Evolutionary conservation across 2,113 vertebrate genomes (phyloP).

Genomic region (Cepphus grylle): DNA sequence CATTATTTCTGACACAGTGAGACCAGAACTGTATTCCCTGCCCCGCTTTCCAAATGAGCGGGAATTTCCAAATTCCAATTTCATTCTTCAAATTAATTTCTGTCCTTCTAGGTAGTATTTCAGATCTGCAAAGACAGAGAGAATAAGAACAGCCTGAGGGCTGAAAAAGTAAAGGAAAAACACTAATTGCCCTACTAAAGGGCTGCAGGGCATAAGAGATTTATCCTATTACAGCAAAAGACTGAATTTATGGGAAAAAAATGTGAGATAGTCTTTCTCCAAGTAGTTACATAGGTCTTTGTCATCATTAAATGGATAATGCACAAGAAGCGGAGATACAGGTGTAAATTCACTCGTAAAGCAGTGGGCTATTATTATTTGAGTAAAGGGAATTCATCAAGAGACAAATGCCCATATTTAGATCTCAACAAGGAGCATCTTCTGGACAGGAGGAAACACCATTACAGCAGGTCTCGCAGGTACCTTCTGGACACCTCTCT

Average conservation of each 20-base stretch:
- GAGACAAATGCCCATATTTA: neutral
- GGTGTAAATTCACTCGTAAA: neutral
- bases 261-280: neutral
- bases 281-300: neutral
- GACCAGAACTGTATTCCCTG: neutral
- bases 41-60: neutral
- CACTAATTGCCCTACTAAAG: neutral
- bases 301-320: neutral
- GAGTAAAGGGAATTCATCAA: neutral
- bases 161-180: neutral
- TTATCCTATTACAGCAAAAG: neutral
- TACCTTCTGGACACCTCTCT: neutral
- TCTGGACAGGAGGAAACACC: neutral
- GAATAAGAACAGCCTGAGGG: neutral
- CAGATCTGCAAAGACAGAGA: neutral
- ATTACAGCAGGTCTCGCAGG: rapidly evolving
- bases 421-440: neutral
- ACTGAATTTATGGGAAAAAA: neutral
- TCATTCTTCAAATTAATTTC: neutral
- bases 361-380: neutral
- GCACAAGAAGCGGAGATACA: neutral
- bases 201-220: neutral
- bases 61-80: too few species aligned
- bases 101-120: neutral
- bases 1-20: neutral